Base-by-base conservation (phyloP, 2,888 invertebrate species). In the Rotaria socialis region DNA sequence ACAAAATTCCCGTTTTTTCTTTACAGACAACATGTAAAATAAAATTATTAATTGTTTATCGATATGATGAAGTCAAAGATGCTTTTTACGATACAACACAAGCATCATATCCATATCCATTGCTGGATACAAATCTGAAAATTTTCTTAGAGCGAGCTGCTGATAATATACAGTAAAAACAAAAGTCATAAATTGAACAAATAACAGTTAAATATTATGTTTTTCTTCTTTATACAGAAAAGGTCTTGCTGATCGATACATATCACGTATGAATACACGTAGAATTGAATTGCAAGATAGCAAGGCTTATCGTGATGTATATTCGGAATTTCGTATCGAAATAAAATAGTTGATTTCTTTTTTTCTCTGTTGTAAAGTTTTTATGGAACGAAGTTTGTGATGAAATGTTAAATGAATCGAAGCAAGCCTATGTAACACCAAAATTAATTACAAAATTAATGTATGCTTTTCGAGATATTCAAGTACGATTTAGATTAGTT, bases 1-100 rank as follows among this genome's bases (percentile, higher is more conserved):
- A 11, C 0, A 11, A 50, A 50, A 50, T 50, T 50, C 4, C 14
- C 50, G 0, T 11, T 50, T 52, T 52, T 35, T 16, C 3, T 41
- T 22, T 80, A 8, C n/a, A 80, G 80, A 80, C 80, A 10, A 80
- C 80, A n/a, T 80, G 80, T 47, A 80, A 80, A 47, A 80, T 80
- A 43, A 80, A 80, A 80, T 47, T 47, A 47, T 47, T 80, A 24
- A 80, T 80, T 80, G 80, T 80, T 47, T 80, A 80, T 80, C 80
- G 80, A 24, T 80, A 80, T 47, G 80, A 80, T n/a, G 80, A 80
- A 80, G 5, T 0, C 11, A 43, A 80, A 80, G 24, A 47, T 19
- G n/a, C 47, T 6, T 80, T 80, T 47, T 80, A 80, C 47, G 80
- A 80, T 80, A 80, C 80, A 24, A 80, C 80, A 47, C 47, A 43